Percentiles rank a stretch among this genome's conserved stretches.
These are phyloP conservation scores for Panzeria rudis DNA, from an alignment of 2,888 invertebrate genomes.

Conservation along the genomic window DNA sequence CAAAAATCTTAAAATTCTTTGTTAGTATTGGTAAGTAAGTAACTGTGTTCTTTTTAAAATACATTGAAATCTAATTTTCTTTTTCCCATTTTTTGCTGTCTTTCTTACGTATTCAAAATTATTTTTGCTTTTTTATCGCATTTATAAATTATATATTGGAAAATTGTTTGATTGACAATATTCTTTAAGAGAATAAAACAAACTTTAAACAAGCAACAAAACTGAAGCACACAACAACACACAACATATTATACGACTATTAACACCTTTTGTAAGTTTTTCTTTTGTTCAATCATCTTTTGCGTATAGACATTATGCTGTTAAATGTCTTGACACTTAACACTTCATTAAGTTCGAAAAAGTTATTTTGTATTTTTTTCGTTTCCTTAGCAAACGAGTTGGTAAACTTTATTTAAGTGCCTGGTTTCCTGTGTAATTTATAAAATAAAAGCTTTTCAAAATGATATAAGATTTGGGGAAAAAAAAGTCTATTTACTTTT, in stretches of 20 bases:
- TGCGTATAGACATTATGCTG: background rate
- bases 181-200: background rate
- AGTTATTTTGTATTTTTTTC: background rate
- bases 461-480: background rate
- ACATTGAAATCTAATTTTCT: background rate
- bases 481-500: background rate
- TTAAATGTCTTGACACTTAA: conserved; percentile 54
- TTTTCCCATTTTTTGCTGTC: background rate
- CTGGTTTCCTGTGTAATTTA: background rate
- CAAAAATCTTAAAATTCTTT: background rate
- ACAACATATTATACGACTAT: background rate
- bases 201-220: conserved; percentile 2
- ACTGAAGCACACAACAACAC: background rate
- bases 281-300: background rate
- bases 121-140: background rate
- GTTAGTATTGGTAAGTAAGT: background rate
- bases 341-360: conserved; percentile 58
- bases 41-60: background rate
- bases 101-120: background rate
- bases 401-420: background rate
- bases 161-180: conserved; percentile 55
- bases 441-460: background rate
- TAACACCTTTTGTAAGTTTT: background rate
- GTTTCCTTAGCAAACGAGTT: background rate
- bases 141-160: too few species aligned